Evolutionary conservation across 2,888 invertebrate genomes (phyloP), one percentile per base, ranked within the genome.

Genomic region (Ellobium chinense): DNA sequence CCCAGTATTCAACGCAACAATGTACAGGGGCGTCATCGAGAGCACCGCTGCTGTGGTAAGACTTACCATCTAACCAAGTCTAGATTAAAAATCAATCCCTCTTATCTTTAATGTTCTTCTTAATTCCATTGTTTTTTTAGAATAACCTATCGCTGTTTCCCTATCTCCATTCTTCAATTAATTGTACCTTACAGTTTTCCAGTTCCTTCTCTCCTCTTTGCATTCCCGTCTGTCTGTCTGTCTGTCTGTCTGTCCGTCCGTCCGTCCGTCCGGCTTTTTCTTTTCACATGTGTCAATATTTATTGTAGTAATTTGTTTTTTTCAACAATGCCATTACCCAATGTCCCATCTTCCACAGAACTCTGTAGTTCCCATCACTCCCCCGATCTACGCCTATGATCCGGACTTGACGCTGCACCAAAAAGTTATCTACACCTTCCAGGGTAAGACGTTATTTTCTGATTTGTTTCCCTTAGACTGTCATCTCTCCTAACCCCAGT

Each of bases 1-100:
- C 78, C 83, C 83, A 2, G 75, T 83, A 18, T 83, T 83, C 70
- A 81, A 78, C 72, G 74, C 56, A n/a, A 31, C 78, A n/a, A 14
- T 83, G 14, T 83, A 83, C 60, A 65, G 69, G 37, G 83, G 78
- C 4, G 2, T 39, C 46, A 36, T 83, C 31, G 65, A 34, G 31
- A 56, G 70, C 58, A 70, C 27, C 21, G 63, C 78, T 5, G 18
- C 34, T n/a, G 24, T 65, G 74, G 83, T 83, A 39, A 73, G 72
- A 62, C 9, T 46, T 5, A 39, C 18, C 37, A 24, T 27, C 31
- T 18, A 58, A n/a, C 4, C n/a, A 4, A n/a, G 58, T 58, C 58
- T n/a, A n/a, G n/a, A n/a, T n/a, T n/a, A n/a, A n/a, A n/a, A n/a
- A n/a, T n/a, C n/a, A n/a, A n/a, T n/a, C n/a, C n/a, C n/a, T n/a